A percentile compares a stretch with the other conserved stretches of the same genome.
Evolutionary conservation across 2,888 invertebrate species (phyloP).

Genomic region (Piscicola geometra): DNA sequence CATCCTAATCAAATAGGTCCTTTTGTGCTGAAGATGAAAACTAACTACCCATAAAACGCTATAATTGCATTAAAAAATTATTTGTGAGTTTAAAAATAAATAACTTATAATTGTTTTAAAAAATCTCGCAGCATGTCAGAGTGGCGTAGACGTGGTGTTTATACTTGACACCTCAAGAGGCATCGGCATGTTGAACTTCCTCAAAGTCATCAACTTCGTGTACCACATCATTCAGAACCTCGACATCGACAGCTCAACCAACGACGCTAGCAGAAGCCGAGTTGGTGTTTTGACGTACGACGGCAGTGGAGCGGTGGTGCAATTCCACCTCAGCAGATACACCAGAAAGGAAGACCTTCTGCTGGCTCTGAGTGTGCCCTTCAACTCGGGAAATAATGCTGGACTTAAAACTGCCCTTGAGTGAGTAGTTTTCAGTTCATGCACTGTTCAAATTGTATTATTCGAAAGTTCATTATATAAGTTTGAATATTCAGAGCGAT

Average conservation of each 20-base stretch:
- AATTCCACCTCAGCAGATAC: conserved; percentile 31
- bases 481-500: background rate
- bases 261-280: conserved; percentile 20
- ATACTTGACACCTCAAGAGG: conserved; percentile 51
- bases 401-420: conserved; percentile 48
- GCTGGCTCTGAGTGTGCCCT: conserved; percentile 36
- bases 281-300: conserved; percentile 36
- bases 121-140: conserved; percentile 45
- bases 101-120: background rate
- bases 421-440: conserved; percentile 22
- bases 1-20: too few species aligned
- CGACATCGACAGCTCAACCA: conserved; percentile 35
- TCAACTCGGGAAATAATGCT: conserved; percentile 46
- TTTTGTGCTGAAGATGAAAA: too few species aligned
- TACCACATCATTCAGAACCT: conserved; percentile 46
- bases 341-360: conserved; percentile 14
- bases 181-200: conserved; percentile 49
- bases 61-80: too few species aligned
- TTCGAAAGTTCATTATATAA: background rate
- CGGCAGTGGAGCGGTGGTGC: conserved; percentile 16
- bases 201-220: conserved; percentile 48
- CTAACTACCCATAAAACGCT: too few species aligned
- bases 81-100: background rate
- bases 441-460: too few species aligned
- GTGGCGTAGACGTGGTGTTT: conserved; percentile 48